These are phyloP conservation scores for Lepidotrigona ventralis DNA, from an alignment of 1,140 invertebrate genomes.

Conservation along the genomic window DNA sequence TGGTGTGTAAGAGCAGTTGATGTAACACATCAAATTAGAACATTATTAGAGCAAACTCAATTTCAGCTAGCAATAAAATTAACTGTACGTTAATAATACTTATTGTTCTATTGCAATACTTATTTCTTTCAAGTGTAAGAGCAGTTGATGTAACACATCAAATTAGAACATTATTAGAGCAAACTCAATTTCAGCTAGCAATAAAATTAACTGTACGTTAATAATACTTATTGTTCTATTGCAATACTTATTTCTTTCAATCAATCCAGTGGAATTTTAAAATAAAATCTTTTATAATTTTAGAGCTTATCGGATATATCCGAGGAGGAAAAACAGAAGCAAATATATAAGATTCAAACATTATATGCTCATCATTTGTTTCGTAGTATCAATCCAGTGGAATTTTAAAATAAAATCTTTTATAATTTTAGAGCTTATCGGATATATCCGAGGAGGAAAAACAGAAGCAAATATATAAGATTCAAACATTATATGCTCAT, in stretches of 20 bases:
- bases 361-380: slow-evolving; percentile 95
- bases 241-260: not conserved
- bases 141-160: slow-evolving; percentile 90
- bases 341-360: slow-evolving; percentile 93
- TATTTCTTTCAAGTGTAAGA: slow-evolving; percentile 81
- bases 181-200: slow-evolving; percentile 97
- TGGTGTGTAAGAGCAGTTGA: slow-evolving; percentile 92
- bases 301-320: slow-evolving; percentile 92
- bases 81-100: slow-evolving; percentile 84
- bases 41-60: slow-evolving; percentile 92
- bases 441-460: slow-evolving; percentile 91
- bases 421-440: slow-evolving; percentile 87
- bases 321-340: slow-evolving; percentile 89
- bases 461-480: slow-evolving; percentile 89
- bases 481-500: slow-evolving; percentile 94
- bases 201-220: slow-evolving; percentile 92
- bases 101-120: not conserved
- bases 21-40: slow-evolving; percentile 89
- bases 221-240: not conserved
- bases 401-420: slow-evolving; percentile 3
- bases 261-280: not conserved
- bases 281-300: slow-evolving; percentile 55
- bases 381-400: slow-evolving; percentile 82
- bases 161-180: slow-evolving; percentile 89
- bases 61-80: slow-evolving; percentile 96